These are phyloP conservation scores for Campoplex capitator DNA, from an alignment of 2,888 invertebrate genomes.

Conservation along the genomic window DNA sequence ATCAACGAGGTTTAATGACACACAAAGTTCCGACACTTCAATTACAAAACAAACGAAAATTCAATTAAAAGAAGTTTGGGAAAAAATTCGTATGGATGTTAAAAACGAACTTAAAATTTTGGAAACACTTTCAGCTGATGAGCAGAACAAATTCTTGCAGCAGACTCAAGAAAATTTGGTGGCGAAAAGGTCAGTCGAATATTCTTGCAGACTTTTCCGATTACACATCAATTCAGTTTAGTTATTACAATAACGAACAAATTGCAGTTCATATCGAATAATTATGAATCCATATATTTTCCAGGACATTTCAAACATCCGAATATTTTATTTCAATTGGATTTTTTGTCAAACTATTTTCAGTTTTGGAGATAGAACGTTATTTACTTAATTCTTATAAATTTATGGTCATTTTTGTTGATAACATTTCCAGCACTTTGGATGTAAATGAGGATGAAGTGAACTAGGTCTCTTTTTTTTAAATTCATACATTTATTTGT, in stretches of 20 bases:
- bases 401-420: no score
- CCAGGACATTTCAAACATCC: background rate
- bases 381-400: background rate
- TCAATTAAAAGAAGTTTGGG: constrained; percentile 65
- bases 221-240: background rate
- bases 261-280: no score
- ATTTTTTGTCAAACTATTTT: background rate
- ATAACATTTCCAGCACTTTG: background rate
- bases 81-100: constrained; percentile 74
- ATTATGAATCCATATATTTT: background rate
- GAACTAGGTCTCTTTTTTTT: background rate
- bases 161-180: constrained; percentile 78
- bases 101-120: constrained; percentile 73
- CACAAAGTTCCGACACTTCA: background rate
- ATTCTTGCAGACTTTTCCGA: background rate
- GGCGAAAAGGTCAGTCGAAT: constrained; percentile 76
- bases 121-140: constrained; percentile 65
- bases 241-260: background rate
- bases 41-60: constrained; percentile 39
- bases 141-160: constrained; percentile 73
- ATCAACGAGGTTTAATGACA: constrained; percentile 2
- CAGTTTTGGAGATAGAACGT: background rate
- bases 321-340: background rate
- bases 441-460: background rate
- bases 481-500: background rate